phyloP scores from a whole-genome alignment of 2,113 vertebrate species.

The Rynchops niger region DNA sequence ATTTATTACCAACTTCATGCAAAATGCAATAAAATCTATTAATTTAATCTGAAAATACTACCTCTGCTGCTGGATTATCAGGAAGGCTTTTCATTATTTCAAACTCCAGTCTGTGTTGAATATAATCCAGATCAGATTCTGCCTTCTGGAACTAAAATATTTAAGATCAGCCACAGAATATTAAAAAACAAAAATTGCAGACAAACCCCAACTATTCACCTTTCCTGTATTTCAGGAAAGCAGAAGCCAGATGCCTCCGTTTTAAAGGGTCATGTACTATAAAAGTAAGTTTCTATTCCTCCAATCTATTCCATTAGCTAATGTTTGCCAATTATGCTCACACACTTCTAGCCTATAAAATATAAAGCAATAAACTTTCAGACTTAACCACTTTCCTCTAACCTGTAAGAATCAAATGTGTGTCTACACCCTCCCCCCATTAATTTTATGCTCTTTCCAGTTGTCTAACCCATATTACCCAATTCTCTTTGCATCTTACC shows the following conservation, averaged over 20 bases:
- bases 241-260: neutral
- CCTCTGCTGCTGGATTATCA: slow-evolving; percentile 77
- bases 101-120: slow-evolving; percentile 87
- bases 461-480: neutral
- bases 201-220: neutral
- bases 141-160: slow-evolving; percentile 91
- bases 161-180: slow-evolving; percentile 37
- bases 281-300: neutral
- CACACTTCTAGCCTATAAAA: neutral
- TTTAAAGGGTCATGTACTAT: neutral
- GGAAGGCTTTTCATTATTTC: slow-evolving; percentile 83
- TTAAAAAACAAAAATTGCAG: neutral
- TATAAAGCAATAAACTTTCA: neutral
- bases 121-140: slow-evolving; percentile 91
- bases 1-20: neutral
- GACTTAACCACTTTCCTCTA: neutral
- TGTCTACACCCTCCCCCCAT: neutral
- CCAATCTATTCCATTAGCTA: neutral
- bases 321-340: neutral
- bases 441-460: neutral
- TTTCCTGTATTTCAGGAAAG: neutral
- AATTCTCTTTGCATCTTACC: neutral
- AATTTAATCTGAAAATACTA: slow-evolving; percentile 49
- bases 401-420: neutral
- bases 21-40: neutral